These are phyloP conservation scores for Ifrita kowaldi DNA, from an alignment of 2,113 vertebrate genomes.

Conservation along the genomic window DNA sequence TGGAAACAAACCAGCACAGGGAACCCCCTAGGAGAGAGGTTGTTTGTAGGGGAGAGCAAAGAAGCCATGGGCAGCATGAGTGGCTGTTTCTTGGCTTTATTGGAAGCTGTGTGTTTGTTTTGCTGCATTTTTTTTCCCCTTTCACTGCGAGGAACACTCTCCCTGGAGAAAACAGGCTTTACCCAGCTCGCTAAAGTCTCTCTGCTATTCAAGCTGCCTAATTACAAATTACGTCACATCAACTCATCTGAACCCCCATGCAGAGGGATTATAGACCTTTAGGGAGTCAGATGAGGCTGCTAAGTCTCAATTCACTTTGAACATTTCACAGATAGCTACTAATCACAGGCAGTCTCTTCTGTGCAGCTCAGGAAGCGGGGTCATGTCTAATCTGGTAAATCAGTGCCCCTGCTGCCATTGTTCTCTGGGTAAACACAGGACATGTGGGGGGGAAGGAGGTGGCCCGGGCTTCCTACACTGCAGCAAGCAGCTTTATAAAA, in stretches of 20 bases:
- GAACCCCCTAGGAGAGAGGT: background rate
- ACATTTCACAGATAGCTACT: conserved; percentile 40
- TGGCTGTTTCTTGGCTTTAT: background rate
- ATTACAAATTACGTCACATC: conserved; percentile 24
- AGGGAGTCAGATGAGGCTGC: conserved; percentile 7
- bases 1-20: background rate
- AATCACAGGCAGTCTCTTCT: conserved; percentile 12
- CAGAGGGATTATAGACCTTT: background rate
- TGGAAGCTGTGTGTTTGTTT: background rate
- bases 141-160: background rate
- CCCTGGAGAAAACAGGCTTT: conserved; percentile 4
- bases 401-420: background rate
- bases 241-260: background rate
- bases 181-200: background rate
- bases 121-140: background rate
- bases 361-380: background rate
- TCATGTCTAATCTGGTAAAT: background rate
- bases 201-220: background rate
- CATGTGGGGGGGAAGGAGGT: background rate
- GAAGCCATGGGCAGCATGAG: background rate
- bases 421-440: background rate
- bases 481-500: background rate
- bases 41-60: background rate
- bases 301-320: conserved; percentile 22
- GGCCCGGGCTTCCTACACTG: background rate